A percentile compares a stretch with the other conserved stretches of the same genome.
Conservation (phyloP, 2,797 vertebrate genomes). For the Dendrocincla tyrannina region DNA sequence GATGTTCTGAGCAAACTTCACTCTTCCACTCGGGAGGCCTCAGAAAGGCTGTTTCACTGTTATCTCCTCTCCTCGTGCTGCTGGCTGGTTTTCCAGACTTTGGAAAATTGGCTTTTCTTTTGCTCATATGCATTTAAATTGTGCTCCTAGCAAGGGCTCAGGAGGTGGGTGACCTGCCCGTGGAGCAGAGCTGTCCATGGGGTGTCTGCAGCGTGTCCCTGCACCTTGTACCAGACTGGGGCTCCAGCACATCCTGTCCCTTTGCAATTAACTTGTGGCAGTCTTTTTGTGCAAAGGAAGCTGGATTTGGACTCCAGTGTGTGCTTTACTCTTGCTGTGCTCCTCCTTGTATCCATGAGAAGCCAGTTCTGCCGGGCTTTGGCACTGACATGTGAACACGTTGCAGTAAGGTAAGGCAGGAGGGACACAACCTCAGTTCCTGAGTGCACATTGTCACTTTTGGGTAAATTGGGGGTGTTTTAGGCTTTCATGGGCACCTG, state of each 20-base stretch:
- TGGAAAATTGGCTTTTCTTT: neutral
- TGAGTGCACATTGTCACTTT: neutral
- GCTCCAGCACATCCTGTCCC: neutral
- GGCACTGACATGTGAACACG: fast-evolving
- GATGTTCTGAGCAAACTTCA: neutral
- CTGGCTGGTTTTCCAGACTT: neutral
- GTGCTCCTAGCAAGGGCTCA: neutral
- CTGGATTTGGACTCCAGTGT: neutral
- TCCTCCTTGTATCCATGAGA: neutral
- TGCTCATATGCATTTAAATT: neutral
- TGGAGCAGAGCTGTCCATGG: fast-evolving
- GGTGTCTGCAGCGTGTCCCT: fast-evolving
- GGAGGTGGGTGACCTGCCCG: neutral
- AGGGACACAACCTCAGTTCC: neutral
- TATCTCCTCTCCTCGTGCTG: neutral
- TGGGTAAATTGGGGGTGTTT: neutral
- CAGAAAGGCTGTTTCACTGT: neutral
- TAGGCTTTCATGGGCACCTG: neutral
- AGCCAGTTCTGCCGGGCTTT: fast-evolving
- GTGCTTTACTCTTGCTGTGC: neutral
- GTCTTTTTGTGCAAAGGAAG: neutral
- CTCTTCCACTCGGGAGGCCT: neutral
- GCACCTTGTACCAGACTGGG: neutral
- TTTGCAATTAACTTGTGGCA: neutral
- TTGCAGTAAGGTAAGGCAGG: neutral